Conservation (phyloP, 1,140 invertebrate species). For the Cydia pomonella region DNA sequence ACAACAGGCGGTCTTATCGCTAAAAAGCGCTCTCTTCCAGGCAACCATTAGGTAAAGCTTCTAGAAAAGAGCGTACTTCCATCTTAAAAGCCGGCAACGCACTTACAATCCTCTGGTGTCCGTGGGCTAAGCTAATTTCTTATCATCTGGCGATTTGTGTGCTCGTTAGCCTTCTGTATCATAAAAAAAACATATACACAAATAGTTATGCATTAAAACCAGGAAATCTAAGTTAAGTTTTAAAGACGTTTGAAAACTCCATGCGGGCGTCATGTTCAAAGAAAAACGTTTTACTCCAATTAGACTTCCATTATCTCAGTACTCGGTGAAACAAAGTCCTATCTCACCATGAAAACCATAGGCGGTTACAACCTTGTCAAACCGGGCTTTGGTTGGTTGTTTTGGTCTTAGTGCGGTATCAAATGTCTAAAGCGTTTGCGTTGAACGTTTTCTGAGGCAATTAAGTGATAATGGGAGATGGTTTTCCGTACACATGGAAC, state of each 20-base stretch:
- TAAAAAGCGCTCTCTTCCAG: no score
- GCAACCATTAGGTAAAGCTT: no score
- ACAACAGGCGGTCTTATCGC: no score
- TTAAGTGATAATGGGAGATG: not conserved
- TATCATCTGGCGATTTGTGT: no score
- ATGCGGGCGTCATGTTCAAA: not conserved
- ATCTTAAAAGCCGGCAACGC: no score
- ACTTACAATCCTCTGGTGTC: no score
- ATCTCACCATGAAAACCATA: not conserved
- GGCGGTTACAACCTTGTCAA: not conserved
- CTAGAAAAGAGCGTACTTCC: no score
- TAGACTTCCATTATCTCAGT: not conserved
- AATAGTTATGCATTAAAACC: not conserved
- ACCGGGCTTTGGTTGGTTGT: not conserved
- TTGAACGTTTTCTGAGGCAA: not conserved
- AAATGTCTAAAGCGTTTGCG: not conserved
- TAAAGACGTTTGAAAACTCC: not conserved
- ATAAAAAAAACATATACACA: not conserved
- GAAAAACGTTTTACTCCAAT: not conserved
- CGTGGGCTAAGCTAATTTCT: no score
- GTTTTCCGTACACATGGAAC: not conserved
- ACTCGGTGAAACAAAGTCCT: not conserved
- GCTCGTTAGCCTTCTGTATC: no score
- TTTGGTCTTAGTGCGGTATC: conserved; percentile 2
- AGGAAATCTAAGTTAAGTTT: not conserved